Base-by-base conservation (phyloP, 2,888 invertebrate genomes). In the Nowickia ferox region DNA sequence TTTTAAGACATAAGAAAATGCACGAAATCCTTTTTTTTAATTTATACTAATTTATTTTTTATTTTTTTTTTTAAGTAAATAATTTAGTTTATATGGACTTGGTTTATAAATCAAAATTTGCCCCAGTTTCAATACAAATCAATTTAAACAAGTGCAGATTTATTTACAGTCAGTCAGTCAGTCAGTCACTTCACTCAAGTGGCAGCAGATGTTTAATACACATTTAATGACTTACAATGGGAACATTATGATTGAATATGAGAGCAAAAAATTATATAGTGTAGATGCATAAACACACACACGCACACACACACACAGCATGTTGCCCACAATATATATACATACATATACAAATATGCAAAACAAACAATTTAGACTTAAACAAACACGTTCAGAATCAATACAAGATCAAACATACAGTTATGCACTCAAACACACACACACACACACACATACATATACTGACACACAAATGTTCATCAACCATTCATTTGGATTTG, bases 141-240 rank as follows among this genome's bases (percentile, higher is more conserved):
- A 2, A 13, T n/a, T 19, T 51, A 48, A 78, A 40, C 17, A 44
- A 51, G 22, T 68, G 11, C 15, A 3, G 9, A 2, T 51, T 75
- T 30, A 30, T 30, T 30, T 6, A 30, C 30, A 30, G 0, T 30
- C 8, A 22, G 68, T 59, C 17, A 17, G 17, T 3, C 42, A 6
- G 55, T 10, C n/a, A 15, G 13, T 38, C 30, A 30, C 30, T 81
- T 74, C 19, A n/a, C 11, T 65, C 57, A 71, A 76, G 46, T 65
- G 19, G 65, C 42, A 65, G 65, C 77, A 83, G 71, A 71, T 83
- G 83, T 77, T 72, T 66, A 82, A 82, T 65, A 19, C 55, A 30
- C 69, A 65, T 48, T 76, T 38, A 65, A 84, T 78, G 72, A 65
- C 40, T 72, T 77, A 57, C 38, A 77, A 65, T 51, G 65, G 65